Conservation (phyloP, 1,140 invertebrate genomes). For the Ceratosolen fusciceps region DNA sequence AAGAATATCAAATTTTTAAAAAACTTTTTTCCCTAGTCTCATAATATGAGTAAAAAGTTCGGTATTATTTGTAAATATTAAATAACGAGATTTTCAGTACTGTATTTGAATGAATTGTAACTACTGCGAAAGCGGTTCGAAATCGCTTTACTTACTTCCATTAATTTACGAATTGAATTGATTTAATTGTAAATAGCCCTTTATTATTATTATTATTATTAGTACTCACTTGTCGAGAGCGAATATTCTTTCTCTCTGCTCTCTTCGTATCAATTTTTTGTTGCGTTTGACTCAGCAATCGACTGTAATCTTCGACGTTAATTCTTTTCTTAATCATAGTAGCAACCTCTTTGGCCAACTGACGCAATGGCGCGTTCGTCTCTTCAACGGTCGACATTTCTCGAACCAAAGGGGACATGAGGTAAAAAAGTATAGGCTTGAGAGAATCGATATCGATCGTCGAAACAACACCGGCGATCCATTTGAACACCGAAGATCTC, state of each 20-base stretch:
- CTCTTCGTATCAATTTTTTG: constrained; percentile 75
- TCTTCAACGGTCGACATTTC: constrained; percentile 77
- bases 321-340: constrained; percentile 78
- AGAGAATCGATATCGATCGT: constrained; percentile 74
- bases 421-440: constrained; percentile 70
- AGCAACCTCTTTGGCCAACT: constrained; percentile 78
- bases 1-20: background rate
- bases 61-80: no score
- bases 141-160: no score
- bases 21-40: background rate
- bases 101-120: no score
- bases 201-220: no score
- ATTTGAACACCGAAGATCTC: constrained; percentile 80
- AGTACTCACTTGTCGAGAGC: constrained; percentile 71
- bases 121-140: no score
- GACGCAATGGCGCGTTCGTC: constrained; percentile 72
- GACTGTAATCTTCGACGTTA: constrained; percentile 77
- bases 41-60: constrained; percentile 15
- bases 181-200: no score
- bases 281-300: constrained; percentile 74
- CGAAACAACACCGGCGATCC: constrained; percentile 77
- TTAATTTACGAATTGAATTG: no score
- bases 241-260: constrained; percentile 77
- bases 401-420: constrained; percentile 78
- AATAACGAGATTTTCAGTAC: no score